Conservation (phyloP, 2,797 vertebrate genomes). For the Melopsittacus undulatus region DNA sequence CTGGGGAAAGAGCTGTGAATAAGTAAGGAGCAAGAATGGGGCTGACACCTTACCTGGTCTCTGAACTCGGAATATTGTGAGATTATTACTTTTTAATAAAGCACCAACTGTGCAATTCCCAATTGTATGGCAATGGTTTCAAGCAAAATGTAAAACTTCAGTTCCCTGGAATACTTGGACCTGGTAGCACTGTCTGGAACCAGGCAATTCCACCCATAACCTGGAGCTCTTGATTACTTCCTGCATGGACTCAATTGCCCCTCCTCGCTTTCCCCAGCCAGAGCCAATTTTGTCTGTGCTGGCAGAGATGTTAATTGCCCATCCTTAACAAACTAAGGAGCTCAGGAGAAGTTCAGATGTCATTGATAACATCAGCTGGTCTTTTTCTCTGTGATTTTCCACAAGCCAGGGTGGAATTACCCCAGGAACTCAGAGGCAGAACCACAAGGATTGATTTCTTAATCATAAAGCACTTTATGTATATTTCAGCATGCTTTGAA, state of each 20-base stretch:
- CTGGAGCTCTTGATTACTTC: background rate
- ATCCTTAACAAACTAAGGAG: background rate
- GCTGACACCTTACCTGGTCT: background rate
- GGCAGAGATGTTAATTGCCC: conserved; percentile 1
- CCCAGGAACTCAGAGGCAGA: background rate
- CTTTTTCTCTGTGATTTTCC: background rate
- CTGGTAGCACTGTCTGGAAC: background rate
- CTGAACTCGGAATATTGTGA: background rate
- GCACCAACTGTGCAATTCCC: background rate
- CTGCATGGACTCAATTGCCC: background rate
- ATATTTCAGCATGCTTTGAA: background rate
- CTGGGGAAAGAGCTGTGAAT: background rate
- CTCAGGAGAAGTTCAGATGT: background rate
- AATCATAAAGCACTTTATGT: background rate
- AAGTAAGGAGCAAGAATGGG: background rate
- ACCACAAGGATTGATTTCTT: conserved; percentile 35
- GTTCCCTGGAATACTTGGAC: background rate
- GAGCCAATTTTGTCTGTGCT: background rate
- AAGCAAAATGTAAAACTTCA: background rate
- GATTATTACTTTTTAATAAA: background rate
- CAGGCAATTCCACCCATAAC: background rate
- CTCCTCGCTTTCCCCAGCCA: background rate
- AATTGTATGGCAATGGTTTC: background rate
- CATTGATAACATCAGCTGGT: background rate
- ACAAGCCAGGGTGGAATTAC: background rate